Evolutionary conservation across 2,797 vertebrate genomes (phyloP).

Genomic region (Pseudotriccus pelzelni): DNA sequence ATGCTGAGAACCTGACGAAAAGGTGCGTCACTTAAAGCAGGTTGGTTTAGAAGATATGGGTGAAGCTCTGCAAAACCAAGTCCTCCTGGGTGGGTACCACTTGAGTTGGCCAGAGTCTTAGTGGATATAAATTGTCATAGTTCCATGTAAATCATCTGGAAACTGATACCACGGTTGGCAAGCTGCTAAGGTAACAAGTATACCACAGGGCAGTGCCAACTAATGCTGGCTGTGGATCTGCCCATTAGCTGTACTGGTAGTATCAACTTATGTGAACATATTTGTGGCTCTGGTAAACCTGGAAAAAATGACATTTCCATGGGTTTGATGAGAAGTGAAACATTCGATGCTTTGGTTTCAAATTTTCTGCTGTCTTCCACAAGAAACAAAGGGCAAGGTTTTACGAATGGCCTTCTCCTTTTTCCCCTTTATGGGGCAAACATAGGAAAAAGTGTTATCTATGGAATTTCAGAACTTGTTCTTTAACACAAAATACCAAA

Average conservation of each 20-base stretch:
- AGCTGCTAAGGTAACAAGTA: conserved; percentile 33
- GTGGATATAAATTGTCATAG: conserved; percentile 6
- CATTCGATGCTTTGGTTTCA: conserved; percentile 51
- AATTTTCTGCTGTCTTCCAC: conserved; percentile 55
- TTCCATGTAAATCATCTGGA: conserved; percentile 40
- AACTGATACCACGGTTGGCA: conserved; percentile 7
- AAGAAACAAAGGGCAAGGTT: conserved; percentile 57
- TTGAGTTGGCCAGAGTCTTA: neutral
- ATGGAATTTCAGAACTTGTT: conserved; percentile 32
- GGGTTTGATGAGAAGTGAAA: conserved; percentile 57
- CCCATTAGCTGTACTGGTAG: conserved; percentile 43
- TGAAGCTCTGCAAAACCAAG: neutral
- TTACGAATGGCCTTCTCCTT: neutral
- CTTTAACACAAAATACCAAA: conserved; percentile 48
- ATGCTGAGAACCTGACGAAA: neutral
- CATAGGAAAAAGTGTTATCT: conserved; percentile 58
- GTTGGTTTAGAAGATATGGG: neutral
- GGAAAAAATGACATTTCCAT: conserved; percentile 58
- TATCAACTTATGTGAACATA: conserved; percentile 54
- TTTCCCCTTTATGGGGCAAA: conserved; percentile 18
- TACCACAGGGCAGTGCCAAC: conserved; percentile 37
- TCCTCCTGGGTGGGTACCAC: neutral
- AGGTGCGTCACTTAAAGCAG: neutral
- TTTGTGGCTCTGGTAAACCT: conserved; percentile 58
- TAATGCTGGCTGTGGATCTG: conserved; percentile 4